A percentile compares a stretch with the other conserved stretches of the same genome.
These are phyloP conservation scores for Gymnoscopelus microlampas DNA, from an alignment of 2,797 vertebrate species.

Conservation along the genomic window DNA sequence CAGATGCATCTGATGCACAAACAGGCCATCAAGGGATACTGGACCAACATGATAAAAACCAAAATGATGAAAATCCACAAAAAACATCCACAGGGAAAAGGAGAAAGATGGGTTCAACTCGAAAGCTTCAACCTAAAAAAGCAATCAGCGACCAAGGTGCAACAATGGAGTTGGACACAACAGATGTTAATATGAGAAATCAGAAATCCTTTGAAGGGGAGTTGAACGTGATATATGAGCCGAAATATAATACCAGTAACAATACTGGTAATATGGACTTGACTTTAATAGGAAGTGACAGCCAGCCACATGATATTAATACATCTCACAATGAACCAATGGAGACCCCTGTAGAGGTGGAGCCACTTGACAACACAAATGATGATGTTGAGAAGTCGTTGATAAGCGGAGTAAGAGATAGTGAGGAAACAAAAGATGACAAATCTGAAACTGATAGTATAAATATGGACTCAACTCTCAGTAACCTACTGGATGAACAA, in stretches of 20 bases:
- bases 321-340: no score
- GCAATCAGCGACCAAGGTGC: slow-evolving; percentile 12
- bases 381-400: background rate
- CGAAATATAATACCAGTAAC: background rate
- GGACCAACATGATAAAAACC: slow-evolving; percentile 9
- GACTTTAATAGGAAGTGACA: background rate
- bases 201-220: background rate
- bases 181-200: slow-evolving; percentile 6
- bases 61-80: slow-evolving; percentile 24
- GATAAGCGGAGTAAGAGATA: no score
- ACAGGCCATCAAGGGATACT: slow-evolving; percentile 1
- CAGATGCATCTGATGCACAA: background rate
- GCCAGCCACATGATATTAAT: background rate
- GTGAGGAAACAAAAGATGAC: no score
- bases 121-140: slow-evolving; percentile 38
- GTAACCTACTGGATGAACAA: background rate
- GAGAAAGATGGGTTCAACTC: slow-evolving; percentile 73
- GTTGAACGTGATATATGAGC: slow-evolving; percentile 2
- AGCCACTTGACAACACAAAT: background rate
- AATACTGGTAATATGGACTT: background rate
- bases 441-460: no score
- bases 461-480: no score
- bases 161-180: slow-evolving; percentile 4
- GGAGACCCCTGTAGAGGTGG: background rate
- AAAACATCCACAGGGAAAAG: slow-evolving; percentile 43